These are phyloP conservation scores for Cyanistes caeruleus DNA, from an alignment of 2,113 vertebrate genomes.

Conservation along the genomic window DNA sequence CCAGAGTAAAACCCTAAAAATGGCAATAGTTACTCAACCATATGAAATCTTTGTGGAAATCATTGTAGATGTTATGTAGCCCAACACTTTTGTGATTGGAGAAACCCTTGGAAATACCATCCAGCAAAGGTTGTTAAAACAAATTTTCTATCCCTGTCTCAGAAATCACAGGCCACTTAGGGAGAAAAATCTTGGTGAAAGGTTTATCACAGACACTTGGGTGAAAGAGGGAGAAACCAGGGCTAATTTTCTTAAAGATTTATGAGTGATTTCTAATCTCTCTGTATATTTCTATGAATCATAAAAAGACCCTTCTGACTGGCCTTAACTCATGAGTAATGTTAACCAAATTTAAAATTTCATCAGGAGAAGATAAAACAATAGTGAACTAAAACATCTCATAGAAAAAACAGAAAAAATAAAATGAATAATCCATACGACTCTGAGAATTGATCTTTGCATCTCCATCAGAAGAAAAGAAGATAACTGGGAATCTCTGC, in stretches of 20 bases:
- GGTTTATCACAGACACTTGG: neutral
- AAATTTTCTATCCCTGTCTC: neutral
- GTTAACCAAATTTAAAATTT: neutral
- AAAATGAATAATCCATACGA: neutral
- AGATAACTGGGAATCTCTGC: neutral
- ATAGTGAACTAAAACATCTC: neutral
- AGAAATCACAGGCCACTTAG: neutral
- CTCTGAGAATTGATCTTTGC: neutral
- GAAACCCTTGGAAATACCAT: neutral
- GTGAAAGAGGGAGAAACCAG: neutral
- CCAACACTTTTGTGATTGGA: neutral
- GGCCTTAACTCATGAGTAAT: neutral
- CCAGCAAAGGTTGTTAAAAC: neutral
- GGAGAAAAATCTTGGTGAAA: neutral
- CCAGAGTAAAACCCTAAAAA: neutral
- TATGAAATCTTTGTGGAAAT: neutral
- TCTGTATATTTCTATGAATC: neutral
- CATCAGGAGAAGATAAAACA: neutral
- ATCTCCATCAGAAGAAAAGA: neutral
- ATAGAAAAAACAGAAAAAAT: neutral
- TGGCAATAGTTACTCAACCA: rapidly evolving
- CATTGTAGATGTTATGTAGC: neutral
- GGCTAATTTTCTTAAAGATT: neutral
- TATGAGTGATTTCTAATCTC: neutral
- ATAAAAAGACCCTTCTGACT: neutral